Evolutionary conservation across 2,888 invertebrate genomes (phyloP).

Genomic region (Cephus spinipes): DNA sequence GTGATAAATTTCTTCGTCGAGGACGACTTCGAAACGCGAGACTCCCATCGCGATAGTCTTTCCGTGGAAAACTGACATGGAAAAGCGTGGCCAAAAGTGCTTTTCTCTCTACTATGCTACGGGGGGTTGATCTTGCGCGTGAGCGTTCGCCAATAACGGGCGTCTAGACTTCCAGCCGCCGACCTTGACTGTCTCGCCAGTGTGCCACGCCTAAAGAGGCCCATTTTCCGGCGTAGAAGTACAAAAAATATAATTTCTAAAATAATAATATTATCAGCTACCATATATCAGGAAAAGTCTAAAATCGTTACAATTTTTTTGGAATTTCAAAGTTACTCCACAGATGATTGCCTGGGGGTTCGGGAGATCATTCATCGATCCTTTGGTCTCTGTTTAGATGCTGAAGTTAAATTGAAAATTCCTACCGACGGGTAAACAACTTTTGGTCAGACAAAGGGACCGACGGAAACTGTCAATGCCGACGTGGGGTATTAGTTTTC

Average conservation of each 20-base stretch:
- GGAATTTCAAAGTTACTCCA: neutral
- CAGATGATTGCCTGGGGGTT: neutral
- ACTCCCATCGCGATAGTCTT: constrained; percentile 15
- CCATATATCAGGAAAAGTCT: too few relatives aligned
- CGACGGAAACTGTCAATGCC: neutral
- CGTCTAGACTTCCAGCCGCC: constrained; percentile 23
- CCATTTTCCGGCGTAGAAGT: neutral
- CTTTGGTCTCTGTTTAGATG: neutral
- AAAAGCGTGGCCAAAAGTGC: neutral
- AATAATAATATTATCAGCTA: too few relatives aligned
- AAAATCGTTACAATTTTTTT: neutral
- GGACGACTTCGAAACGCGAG: constrained; percentile 15
- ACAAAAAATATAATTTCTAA: too few relatives aligned
- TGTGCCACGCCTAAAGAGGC: constrained; percentile 5
- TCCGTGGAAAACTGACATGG: neutral
- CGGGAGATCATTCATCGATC: neutral
- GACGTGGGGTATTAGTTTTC: neutral
- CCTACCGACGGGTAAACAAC: neutral
- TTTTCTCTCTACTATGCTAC: neutral
- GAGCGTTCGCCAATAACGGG: constrained; percentile 21
- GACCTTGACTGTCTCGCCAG: constrained; percentile 15
- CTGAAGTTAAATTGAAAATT: neutral
- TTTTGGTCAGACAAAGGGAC: neutral
- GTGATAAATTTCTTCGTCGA: constrained; percentile 18
- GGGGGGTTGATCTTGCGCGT: constrained; percentile 13